phyloP scores from a whole-genome alignment of 2,797 vertebrate species.

The Phaenicophaeus curvirostris region DNA sequence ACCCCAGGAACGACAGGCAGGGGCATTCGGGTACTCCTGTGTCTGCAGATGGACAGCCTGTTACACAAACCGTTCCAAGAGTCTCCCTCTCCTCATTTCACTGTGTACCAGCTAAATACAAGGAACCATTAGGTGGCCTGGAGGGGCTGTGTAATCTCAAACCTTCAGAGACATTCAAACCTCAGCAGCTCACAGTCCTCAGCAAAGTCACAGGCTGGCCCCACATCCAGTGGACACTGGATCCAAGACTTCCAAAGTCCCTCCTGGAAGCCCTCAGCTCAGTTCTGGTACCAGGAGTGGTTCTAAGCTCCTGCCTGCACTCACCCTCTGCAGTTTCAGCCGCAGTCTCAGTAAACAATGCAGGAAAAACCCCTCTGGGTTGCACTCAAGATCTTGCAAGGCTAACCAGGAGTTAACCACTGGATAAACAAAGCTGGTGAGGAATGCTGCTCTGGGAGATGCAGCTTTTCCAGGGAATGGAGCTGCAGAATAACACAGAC shows the following conservation, averaged over 20 bases:
- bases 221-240: accelerated
- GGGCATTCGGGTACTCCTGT: background rate
- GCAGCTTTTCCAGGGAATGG: background rate
- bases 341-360: background rate
- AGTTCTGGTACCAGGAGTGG: accelerated
- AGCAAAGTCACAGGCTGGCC: background rate
- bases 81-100: background rate
- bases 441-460: background rate
- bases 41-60: background rate
- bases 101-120: background rate
- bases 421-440: background rate
- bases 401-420: background rate
- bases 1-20: too few species aligned
- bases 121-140: background rate
- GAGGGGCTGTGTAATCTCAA: background rate
- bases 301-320: background rate
- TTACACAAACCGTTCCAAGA: background rate
- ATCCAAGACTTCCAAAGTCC: background rate
- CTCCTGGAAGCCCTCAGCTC: background rate
- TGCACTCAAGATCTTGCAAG: background rate
- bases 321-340: background rate
- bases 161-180: background rate
- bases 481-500: background rate
- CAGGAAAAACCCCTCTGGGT: background rate
- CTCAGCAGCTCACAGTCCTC: background rate